phyloP scores from a whole-genome alignment of 1,140 invertebrate species.

The Bombus cullumanus region DNA sequence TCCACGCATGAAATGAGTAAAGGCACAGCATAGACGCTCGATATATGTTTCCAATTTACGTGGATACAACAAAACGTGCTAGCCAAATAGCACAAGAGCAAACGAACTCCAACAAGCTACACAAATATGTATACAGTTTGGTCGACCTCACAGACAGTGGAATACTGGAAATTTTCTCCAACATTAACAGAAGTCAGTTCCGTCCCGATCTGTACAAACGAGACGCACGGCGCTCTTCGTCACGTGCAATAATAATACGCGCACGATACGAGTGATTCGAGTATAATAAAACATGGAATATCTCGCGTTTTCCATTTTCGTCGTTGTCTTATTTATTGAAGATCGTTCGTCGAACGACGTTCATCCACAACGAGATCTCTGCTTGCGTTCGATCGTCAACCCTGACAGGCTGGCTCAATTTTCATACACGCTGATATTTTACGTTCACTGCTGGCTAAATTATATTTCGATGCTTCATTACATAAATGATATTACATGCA shows the following conservation, averaged over 20 bases:
- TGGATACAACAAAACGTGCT: background rate
- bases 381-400: background rate
- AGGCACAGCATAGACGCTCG: background rate
- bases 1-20: background rate
- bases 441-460: background rate
- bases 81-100: background rate
- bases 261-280: background rate
- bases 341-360: background rate
- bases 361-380: background rate
- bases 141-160: background rate
- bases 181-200: background rate
- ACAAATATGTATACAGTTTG: background rate
- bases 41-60: background rate
- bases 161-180: background rate
- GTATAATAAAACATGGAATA: background rate
- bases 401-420: background rate
- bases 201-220: background rate
- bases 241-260: slow-evolving; percentile 4
- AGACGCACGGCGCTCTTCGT: background rate
- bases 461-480: too few relatives aligned
- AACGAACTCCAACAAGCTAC: background rate
- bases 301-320: background rate
- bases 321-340: background rate
- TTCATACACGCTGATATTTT: background rate
- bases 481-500: too few relatives aligned